Base-by-base conservation (phyloP, 2,888 invertebrate genomes). In the Pandemis heparana region DNA sequence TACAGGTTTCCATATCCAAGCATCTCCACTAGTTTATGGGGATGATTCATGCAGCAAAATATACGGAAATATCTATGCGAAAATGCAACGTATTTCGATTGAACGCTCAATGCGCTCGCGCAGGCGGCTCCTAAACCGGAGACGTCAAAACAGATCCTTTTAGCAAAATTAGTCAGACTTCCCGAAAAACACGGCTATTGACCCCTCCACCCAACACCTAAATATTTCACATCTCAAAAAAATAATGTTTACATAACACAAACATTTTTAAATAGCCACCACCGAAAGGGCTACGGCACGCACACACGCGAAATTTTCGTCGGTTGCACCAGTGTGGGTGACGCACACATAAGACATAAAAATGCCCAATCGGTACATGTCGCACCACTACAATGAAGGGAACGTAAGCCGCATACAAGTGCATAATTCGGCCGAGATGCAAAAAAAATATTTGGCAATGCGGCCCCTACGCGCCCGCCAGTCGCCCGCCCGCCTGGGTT, bases 391-490 rank as follows among this genome's bases (percentile, higher is more conserved):
- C 94, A 94, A 91, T 89, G 92, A 92, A 94, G 93, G 92, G 92
- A 90, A 92, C 93, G 94, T 92, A 94, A 94, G 94, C 90, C 94
- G 94, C 94, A 94, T 94, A 94, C 94, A 93, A 94, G 93, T 94
- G 94, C 94, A 94, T 94, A 94, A 92, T 94, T 94, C 94, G 94
- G 94, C 91, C 92, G 94, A 94, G 94, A 94, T 94, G 94, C 94
- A 94, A 94, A 94, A 94, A 94, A 94, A 94, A 94, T 94, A 94
- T 94, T 94, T 94, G 94, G 94, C 94, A 94, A 94, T 93, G 92
- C 93, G 94, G 94, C 92, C 94, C 94, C 94, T 94, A 92, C 92
- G 89, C 93, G 92, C 86, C 92, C 89, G 94, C 89, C 94, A 94
- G 94, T 94, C 93, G 94, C 90, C 92, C 93, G 94, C 92, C 89